A percentile compares a stretch with the other conserved stretches of the same genome.
These are phyloP conservation scores for Fregata magnificens DNA, from an alignment of 2,113 vertebrate species.

Conservation along the genomic window DNA sequence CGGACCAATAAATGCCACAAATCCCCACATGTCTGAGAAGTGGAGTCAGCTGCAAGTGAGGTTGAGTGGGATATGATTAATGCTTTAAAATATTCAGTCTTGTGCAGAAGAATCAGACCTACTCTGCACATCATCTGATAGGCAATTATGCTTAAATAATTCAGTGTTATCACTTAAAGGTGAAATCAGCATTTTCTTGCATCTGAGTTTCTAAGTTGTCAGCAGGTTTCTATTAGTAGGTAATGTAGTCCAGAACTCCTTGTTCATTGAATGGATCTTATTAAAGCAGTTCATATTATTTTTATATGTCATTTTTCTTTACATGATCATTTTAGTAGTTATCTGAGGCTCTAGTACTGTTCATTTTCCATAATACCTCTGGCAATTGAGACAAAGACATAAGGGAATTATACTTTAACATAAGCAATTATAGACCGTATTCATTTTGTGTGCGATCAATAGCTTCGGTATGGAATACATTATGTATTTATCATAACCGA, in stretches of 20 bases:
- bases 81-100: constrained; percentile 28
- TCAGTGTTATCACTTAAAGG: background rate
- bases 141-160: constrained; percentile 40
- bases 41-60: background rate
- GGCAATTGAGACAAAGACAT: background rate
- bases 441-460: background rate
- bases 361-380: background rate
- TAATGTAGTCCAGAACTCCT: background rate
- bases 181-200: constrained; percentile 10
- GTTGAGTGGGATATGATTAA: constrained; percentile 19
- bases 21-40: background rate
- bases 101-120: constrained; percentile 23
- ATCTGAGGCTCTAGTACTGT: background rate
- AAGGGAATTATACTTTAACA: background rate
- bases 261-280: background rate
- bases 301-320: background rate
- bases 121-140: constrained; percentile 6
- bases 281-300: background rate
- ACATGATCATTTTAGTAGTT: background rate
- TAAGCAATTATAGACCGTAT: background rate
- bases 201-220: background rate
- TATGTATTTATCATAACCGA: background rate
- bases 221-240: background rate
- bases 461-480: background rate
- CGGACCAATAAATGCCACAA: background rate